These are phyloP conservation scores for Diarsia brunnea DNA, from an alignment of 2,888 invertebrate species.

Conservation along the genomic window DNA sequence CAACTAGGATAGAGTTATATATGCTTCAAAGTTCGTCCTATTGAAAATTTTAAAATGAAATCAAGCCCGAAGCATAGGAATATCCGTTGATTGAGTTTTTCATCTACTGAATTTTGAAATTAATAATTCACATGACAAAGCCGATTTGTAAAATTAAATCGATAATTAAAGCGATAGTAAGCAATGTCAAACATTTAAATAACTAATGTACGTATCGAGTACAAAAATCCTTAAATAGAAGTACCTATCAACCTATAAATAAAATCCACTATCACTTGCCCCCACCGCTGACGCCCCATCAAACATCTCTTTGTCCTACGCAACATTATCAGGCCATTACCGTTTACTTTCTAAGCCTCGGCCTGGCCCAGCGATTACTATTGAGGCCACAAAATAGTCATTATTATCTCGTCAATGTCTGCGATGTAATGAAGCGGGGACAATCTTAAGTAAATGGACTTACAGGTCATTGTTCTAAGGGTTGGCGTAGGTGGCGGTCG, in stretches of 20 bases:
- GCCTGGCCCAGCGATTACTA: slow-evolving; percentile 17
- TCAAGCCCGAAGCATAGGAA: no score
- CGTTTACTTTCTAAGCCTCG: slow-evolving; percentile 21
- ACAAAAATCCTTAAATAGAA: neutral
- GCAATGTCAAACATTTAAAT: neutral
- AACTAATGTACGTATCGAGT: neutral
- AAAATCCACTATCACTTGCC: neutral
- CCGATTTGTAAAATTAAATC: neutral
- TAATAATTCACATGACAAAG: neutral
- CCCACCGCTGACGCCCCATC: neutral
- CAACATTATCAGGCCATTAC: slow-evolving; percentile 30
- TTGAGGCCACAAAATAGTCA: slow-evolving; percentile 28
- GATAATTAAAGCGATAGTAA: neutral
- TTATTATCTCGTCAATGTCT: slow-evolving; percentile 38
- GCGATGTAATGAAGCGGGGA: slow-evolving; percentile 30
- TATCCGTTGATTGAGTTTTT: no score
- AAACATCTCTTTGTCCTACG: slow-evolving; percentile 11
- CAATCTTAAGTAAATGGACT: slow-evolving; percentile 23
- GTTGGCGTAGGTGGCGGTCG: neutral
- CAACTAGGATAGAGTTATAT: no score
- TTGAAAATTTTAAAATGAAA: no score
- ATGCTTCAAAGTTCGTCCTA: no score
- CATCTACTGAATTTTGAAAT: no score
- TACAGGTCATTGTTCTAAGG: slow-evolving; percentile 15
- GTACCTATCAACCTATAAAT: neutral